Evolutionary conservation across 2,113 vertebrate species (phyloP).

Genomic region (Paraplagusia blochii): DNA sequence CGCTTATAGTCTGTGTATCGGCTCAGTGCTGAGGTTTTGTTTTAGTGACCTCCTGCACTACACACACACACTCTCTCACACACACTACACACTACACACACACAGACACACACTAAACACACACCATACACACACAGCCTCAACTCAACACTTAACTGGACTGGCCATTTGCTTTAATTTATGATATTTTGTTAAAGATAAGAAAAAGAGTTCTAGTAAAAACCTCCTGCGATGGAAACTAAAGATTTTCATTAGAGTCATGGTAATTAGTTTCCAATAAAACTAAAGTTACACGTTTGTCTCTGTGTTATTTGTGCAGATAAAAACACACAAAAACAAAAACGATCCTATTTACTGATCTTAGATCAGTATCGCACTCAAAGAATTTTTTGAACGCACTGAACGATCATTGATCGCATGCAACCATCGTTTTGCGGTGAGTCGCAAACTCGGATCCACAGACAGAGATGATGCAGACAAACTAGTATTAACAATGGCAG

Average conservation of each 20-base stretch:
- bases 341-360: not conserved
- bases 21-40: conserved; percentile 42
- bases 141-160: conserved; percentile 69
- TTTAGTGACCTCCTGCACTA: conserved; percentile 43
- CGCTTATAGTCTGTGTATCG: conserved; percentile 60
- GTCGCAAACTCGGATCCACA: too few species aligned
- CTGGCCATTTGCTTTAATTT: conserved; percentile 75
- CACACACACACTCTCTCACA: conserved; percentile 47
- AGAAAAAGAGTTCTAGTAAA: conserved; percentile 53
- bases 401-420: too few species aligned
- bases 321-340: too few species aligned
- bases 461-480: too few species aligned
- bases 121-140: conserved; percentile 48
- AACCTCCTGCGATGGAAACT: conserved; percentile 70
- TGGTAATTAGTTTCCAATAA: conserved; percentile 78
- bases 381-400: too few species aligned
- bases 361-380: not conserved
- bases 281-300: conserved; percentile 69
- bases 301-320: conserved; percentile 73
- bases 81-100: conserved; percentile 52
- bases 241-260: conserved; percentile 71
- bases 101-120: conserved; percentile 49
- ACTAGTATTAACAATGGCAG: too few species aligned
- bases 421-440: too few species aligned
- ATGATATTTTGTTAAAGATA: conserved; percentile 72